These are phyloP conservation scores for Acromyrmex echinatior DNA, from an alignment of 1,140 invertebrate species.

Conservation along the genomic window DNA sequence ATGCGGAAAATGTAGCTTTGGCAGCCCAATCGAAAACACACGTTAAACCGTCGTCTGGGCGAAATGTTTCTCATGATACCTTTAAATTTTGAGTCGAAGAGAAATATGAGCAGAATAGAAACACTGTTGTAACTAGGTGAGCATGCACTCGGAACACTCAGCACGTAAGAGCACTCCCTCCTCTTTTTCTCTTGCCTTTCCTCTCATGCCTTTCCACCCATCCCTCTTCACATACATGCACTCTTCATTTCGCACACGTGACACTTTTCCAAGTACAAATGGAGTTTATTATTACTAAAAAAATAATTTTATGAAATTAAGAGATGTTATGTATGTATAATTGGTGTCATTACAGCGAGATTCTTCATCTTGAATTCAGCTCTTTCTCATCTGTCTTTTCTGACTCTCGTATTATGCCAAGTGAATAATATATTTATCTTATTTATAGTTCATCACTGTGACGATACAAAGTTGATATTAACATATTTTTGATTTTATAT, in stretches of 20 bases:
- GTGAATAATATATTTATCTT: background rate
- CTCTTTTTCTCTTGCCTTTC: constrained; percentile 9
- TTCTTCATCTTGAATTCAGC: background rate
- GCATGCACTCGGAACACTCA: constrained; percentile 45
- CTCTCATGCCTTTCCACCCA: background rate
- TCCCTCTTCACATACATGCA: background rate
- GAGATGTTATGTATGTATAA: background rate
- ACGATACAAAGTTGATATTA: background rate
- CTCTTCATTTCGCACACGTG: constrained; percentile 35
- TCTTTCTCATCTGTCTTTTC: background rate
- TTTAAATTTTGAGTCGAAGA: constrained; percentile 16
- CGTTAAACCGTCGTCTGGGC: background rate
- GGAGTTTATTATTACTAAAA: background rate
- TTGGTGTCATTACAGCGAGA: background rate
- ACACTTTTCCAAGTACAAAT: constrained; percentile 55
- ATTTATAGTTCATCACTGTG: background rate
- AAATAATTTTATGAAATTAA: constrained; percentile 8
- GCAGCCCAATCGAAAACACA: background rate
- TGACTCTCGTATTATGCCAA: no score
- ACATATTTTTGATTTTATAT: background rate
- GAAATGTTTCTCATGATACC: background rate
- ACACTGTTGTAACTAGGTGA: constrained; percentile 51
- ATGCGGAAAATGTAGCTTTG: background rate
- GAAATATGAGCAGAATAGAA: constrained; percentile 26
- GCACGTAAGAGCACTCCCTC: constrained; percentile 18